Evolutionary conservation across 2,113 vertebrate species (phyloP), one percentile per base, ranked within the genome.

Genomic region (Azemiops feae): DNA sequence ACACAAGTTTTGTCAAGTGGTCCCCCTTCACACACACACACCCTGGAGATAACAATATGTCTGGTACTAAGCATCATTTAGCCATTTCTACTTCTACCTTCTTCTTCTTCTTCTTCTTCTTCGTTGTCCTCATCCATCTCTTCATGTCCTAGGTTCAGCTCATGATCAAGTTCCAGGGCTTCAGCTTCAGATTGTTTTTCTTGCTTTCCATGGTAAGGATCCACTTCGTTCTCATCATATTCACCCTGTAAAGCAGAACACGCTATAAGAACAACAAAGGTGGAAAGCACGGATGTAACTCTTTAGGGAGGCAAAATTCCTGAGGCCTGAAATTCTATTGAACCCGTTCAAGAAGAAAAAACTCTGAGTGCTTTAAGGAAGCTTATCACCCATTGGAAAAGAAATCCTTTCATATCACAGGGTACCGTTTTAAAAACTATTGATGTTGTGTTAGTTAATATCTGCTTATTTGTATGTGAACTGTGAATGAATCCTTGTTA

Each of bases 161-260:
- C 98, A 55, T 99, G 98, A 0, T 99, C 99, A 91, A 99, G 98
- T 45, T 99, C 98, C 96, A 99, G 97, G 93, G 98, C 97, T 92
- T 99, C 99, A 0, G 98, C 90, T 93, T 99, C 98, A 2, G 97
- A 97, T 81, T 97, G 97, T 85, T 98, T 96, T 90, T 99, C 98
- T 94, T 99, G 98, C 92, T 98, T 98, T 91, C 98, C 98, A 4
- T 99, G 98, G 91, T 99, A 99, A 12, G 99, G 99, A 94, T 99
- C 99, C 86, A 98, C 97, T 95, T 99, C 99, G 1, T 99, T 98
- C 92, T 99, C 99, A 96, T 99, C 98, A 95, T 99, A 99, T 89
- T 99, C 99, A 43, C 98, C 98, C 99, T 99, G 95, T 57, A 69
- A 47, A 94, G 85, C 0, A 8, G 50, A 53, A 0, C 0, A 94